phyloP scores from a whole-genome alignment of 2,888 invertebrate species.

The Sicus ferrugineus region DNA sequence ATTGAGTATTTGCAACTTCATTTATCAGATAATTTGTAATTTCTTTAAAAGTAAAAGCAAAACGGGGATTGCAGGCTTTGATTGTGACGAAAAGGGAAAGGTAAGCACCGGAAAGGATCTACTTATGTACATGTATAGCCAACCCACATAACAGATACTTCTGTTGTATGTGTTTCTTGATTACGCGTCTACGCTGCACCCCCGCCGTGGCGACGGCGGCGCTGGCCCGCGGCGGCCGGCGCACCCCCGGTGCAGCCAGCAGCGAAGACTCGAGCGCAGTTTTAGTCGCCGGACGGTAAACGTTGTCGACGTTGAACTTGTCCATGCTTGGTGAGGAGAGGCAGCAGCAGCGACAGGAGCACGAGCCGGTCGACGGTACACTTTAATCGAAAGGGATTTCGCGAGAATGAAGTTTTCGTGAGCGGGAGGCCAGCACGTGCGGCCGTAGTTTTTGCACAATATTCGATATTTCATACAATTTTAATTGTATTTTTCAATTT shows the following conservation, averaged over 20 bases:
- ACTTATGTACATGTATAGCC: constrained; percentile 61
- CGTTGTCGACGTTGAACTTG: constrained; percentile 15
- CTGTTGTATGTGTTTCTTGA: constrained; percentile 64
- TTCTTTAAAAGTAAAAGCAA: no score
- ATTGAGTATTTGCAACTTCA: no score
- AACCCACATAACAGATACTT: constrained; percentile 64
- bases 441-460: no score
- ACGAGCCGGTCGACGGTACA: background rate
- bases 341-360: no score
- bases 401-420: background rate
- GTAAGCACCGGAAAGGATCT: background rate
- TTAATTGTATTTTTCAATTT: background rate
- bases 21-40: no score
- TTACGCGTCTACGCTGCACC: constrained; percentile 59
- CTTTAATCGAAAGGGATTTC: background rate
- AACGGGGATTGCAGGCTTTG: no score
- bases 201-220: constrained; percentile 60
- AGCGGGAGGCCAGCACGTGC: no score
- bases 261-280: constrained; percentile 39
- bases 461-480: background rate
- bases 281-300: constrained; percentile 12
- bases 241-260: constrained; percentile 34
- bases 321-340: no score
- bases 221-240: constrained; percentile 36
- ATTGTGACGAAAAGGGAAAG: background rate